Conservation (phyloP, 2,113 vertebrate species). For the Ochotona curzoniae region DNA sequence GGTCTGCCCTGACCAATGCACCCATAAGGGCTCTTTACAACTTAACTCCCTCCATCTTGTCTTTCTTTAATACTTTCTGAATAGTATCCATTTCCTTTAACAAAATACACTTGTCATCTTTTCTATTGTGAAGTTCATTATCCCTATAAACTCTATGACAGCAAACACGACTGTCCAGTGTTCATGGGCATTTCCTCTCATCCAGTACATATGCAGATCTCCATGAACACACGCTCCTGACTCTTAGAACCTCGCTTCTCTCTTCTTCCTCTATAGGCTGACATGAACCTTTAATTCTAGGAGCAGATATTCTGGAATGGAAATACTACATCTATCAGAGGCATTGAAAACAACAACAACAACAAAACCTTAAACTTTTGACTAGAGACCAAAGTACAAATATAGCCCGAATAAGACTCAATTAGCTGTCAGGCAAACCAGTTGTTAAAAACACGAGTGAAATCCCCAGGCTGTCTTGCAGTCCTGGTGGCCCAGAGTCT, state of each 20-base stretch:
- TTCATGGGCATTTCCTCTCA: not conserved
- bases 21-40: accelerated
- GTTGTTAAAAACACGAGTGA: not conserved
- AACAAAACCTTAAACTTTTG: too few relatives aligned
- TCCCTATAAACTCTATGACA: not conserved
- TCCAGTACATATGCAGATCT: accelerated
- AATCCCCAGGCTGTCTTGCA: not conserved
- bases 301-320: not conserved
- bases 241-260: too few relatives aligned
- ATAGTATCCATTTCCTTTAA: not conserved
- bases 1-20: not conserved
- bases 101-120: not conserved
- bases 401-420: not conserved
- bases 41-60: accelerated
- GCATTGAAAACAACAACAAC: not conserved
- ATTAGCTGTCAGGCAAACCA: not conserved
- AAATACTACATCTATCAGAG: not conserved
- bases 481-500: not conserved
- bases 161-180: not conserved
- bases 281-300: not conserved
- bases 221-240: not conserved
- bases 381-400: not conserved
- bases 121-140: not conserved
- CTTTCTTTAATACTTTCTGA: not conserved
- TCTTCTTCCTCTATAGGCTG: not conserved